Conservation (phyloP, 2,888 invertebrate genomes). For the Linnaemya tessellans region DNA sequence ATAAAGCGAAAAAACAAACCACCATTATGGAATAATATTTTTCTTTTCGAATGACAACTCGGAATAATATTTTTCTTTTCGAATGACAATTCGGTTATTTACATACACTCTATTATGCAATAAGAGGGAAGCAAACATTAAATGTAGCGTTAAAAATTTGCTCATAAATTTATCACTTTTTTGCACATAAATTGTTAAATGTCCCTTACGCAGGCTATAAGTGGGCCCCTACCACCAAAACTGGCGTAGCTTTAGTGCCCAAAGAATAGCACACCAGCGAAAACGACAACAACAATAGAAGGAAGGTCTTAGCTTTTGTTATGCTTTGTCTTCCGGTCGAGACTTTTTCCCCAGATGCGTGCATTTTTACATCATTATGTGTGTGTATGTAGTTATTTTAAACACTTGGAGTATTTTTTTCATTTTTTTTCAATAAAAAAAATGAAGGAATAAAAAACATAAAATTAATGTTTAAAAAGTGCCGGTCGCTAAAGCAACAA, state of each 20-base stretch:
- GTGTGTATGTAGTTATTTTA: background rate
- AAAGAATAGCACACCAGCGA: background rate
- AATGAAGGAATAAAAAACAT: conserved; percentile 18
- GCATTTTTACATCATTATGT: conserved; percentile 27
- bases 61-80: background rate
- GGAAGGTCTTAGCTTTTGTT: conserved; percentile 57
- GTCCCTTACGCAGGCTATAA: conserved; percentile 48
- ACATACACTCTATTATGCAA: conserved; percentile 24
- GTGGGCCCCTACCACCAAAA: conserved; percentile 23
- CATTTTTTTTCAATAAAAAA: conserved; percentile 10
- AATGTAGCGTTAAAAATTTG: conserved; percentile 82
- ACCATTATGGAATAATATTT: background rate
- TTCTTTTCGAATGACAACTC: background rate
- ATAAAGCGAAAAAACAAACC: background rate
- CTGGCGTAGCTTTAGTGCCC: background rate
- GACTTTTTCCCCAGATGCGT: conserved; percentile 71
- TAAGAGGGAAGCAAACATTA: conserved; percentile 61
- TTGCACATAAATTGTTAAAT: conserved; percentile 80
- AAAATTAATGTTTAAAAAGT: conserved; percentile 70
- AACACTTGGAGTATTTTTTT: background rate
- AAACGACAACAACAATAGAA: conserved; percentile 39
- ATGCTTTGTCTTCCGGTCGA: conserved; percentile 72
- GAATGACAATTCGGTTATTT: background rate
- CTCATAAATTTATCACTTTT: conserved; percentile 80
- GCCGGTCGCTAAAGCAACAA: conserved; percentile 71